Percentiles rank a stretch among this genome's conserved stretches.
These are phyloP conservation scores for Coelinius sp. DNA, from an alignment of 2,888 invertebrate species.

Conservation along the genomic window DNA sequence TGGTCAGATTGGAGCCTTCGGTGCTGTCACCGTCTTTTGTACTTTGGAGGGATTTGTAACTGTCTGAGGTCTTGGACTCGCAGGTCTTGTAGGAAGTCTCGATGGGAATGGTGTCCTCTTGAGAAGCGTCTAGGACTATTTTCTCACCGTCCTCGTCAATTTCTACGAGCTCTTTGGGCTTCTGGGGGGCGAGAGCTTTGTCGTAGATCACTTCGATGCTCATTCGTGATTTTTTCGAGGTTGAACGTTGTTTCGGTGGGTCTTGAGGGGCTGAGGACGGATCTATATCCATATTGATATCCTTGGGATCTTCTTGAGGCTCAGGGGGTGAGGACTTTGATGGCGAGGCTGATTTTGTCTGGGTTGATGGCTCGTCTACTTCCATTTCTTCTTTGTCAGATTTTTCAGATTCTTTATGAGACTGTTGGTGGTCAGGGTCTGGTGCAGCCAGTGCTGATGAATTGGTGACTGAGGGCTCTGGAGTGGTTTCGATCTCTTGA, in stretches of 20 bases:
- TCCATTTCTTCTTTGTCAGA: too few species aligned
- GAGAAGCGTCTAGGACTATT: conserved; percentile 57
- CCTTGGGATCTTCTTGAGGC: too few species aligned
- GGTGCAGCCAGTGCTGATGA: background rate
- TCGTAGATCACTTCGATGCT: conserved; percentile 65
- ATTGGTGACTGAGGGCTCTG: background rate
- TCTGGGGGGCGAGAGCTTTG: conserved; percentile 45
- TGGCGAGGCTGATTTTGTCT: too few species aligned
- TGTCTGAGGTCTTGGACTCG: conserved; percentile 44
- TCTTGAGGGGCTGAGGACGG: background rate
- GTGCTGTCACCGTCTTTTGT: conserved; percentile 43
- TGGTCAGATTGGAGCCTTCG: conserved; percentile 52
- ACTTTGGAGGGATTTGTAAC: conserved; percentile 45
- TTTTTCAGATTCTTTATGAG: too few species aligned
- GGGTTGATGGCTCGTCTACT: too few species aligned
- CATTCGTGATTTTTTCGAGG: conserved; percentile 51
- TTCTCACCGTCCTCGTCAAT: conserved; percentile 62
- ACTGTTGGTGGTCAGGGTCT: too few species aligned
- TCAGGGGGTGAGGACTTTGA: too few species aligned
- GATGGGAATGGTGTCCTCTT: conserved; percentile 46
- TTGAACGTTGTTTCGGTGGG: background rate
- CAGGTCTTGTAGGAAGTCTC: conserved; percentile 35
- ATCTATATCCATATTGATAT: background rate
- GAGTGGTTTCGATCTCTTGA: background rate
- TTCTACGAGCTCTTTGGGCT: conserved; percentile 59